Percentiles rank a stretch among this genome's conserved stretches.
phyloP scores from a whole-genome alignment of 2,113 vertebrate species.

The Alethe diademata region DNA sequence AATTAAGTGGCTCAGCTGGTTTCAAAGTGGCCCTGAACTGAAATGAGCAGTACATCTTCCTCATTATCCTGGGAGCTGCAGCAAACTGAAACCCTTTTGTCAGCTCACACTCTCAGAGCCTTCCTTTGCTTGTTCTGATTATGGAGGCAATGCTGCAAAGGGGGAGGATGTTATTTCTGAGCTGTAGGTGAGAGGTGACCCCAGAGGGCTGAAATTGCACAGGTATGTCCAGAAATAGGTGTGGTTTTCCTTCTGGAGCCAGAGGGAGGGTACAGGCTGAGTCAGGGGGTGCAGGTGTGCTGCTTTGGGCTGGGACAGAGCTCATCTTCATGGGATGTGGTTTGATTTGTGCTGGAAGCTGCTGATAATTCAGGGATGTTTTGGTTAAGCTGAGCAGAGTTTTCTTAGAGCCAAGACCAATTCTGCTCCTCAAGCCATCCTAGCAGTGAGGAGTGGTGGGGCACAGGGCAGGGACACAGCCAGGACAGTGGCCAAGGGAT shows the following conservation, averaged over 20 bases:
- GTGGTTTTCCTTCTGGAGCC: background rate
- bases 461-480: background rate
- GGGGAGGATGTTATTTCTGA: background rate
- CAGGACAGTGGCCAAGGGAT: background rate
- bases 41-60: background rate
- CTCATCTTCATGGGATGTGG: rapidly evolving
- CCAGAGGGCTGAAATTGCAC: background rate
- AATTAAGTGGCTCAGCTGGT: background rate
- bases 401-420: background rate
- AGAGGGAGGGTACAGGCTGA: background rate
- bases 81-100: background rate
- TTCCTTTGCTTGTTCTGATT: background rate
- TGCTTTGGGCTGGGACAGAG: background rate
- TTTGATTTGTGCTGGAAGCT: background rate
- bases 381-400: background rate
- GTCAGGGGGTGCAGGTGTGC: background rate
- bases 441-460: background rate
- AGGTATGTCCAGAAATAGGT: background rate
- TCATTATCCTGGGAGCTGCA: background rate
- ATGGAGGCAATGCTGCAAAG: rapidly evolving
- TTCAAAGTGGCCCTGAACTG: background rate
- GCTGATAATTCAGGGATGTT: background rate
- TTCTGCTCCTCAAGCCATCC: background rate
- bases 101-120: background rate
- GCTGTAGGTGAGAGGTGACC: background rate